Evolutionary conservation across 1,140 invertebrate species (phyloP).

Genomic region (Hypothenemus hampei): DNA sequence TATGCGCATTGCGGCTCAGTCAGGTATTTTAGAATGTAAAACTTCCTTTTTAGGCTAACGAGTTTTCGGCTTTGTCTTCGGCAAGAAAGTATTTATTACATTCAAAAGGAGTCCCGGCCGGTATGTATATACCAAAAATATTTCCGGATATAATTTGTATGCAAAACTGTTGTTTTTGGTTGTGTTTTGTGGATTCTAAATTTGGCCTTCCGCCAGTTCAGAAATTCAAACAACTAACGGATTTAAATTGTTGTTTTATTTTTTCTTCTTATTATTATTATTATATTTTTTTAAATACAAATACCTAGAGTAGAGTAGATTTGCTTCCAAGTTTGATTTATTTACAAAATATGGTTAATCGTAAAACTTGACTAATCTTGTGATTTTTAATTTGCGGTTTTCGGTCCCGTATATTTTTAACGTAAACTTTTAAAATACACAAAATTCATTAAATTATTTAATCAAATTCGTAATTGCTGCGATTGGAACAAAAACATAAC

Average conservation of each 20-base stretch:
- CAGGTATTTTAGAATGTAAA: conserved; percentile 3
- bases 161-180: conserved; percentile 1
- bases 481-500: conserved; percentile 7
- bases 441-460: conserved; percentile 18
- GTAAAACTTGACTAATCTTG: conserved; percentile 1
- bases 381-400: conserved; percentile 17
- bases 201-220: no score
- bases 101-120: conserved; percentile 12
- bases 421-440: conserved; percentile 8
- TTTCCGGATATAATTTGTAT: conserved; percentile 1
- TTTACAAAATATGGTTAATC: conserved; percentile 9
- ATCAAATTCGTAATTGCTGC: conserved; percentile 9
- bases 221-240: no score
- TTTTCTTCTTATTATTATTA: no score
- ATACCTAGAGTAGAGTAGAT: no score
- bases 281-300: no score
- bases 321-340: no score
- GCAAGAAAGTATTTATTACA: conserved; percentile 9
- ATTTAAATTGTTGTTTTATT: no score
- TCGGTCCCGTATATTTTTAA: conserved; percentile 7
- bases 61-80: neutral
- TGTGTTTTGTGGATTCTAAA: no score
- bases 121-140: conserved; percentile 14
- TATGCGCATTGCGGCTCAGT: neutral
- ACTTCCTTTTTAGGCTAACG: conserved; percentile 1